Conservation (phyloP, 2,797 vertebrate species). For the Gymnoscopelus braueri region DNA sequence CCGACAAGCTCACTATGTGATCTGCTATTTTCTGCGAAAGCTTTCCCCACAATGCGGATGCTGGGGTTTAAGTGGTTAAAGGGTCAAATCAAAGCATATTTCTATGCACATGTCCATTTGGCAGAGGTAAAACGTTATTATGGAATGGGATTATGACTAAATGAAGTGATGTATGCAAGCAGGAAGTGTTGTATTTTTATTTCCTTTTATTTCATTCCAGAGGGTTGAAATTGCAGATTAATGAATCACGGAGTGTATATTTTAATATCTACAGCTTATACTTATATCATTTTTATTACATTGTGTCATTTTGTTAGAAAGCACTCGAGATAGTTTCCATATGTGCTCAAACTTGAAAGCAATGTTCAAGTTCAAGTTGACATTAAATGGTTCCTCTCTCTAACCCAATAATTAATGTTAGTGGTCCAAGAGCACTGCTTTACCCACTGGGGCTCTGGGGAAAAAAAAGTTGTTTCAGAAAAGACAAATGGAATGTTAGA, state of each 20-base stretch:
- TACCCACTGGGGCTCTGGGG: slow-evolving; percentile 9
- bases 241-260: background rate
- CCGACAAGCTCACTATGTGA: too few species aligned
- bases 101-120: slow-evolving; percentile 13
- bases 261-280: background rate
- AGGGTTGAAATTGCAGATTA: background rate
- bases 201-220: slow-evolving; percentile 3
- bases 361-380: background rate
- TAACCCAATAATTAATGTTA: slow-evolving; percentile 6
- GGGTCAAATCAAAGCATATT: slow-evolving; percentile 22
- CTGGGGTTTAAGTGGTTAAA: slow-evolving; percentile 1
- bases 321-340: background rate
- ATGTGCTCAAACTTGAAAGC: background rate
- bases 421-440: slow-evolving; percentile 16
- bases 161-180: slow-evolving; percentile 38
- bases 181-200: slow-evolving; percentile 15
- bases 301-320: too few species aligned
- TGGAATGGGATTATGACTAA: slow-evolving; percentile 12
- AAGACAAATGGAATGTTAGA: slow-evolving; percentile 63
- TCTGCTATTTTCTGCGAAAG: too few species aligned
- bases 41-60: too few species aligned
- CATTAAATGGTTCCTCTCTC: background rate
- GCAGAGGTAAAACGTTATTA: slow-evolving; percentile 25
- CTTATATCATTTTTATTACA: too few species aligned
- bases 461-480: slow-evolving; percentile 37